These are phyloP conservation scores for Anolis sagrei DNA, from an alignment of 2,113 vertebrate species.

Conservation along the genomic window DNA sequence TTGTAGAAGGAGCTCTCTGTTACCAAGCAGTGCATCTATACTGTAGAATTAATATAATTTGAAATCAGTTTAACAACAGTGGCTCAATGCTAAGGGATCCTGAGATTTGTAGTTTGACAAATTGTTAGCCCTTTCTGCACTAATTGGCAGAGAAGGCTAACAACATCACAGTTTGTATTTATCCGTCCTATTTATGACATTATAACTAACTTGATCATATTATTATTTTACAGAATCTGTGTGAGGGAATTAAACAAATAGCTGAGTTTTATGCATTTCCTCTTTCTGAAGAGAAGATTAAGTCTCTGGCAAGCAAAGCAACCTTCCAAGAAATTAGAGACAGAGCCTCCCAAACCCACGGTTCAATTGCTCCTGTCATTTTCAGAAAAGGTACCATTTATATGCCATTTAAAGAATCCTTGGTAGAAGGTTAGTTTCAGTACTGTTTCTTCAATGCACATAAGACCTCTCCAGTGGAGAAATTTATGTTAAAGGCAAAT, in stretches of 20 bases:
- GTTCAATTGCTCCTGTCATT: constrained; percentile 65
- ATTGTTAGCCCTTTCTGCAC: too few relatives aligned
- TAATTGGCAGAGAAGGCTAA: too few relatives aligned
- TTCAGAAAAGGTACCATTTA: constrained; percentile 70
- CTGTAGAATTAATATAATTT: too few relatives aligned
- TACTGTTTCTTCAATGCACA: background rate
- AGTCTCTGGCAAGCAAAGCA: constrained; percentile 57
- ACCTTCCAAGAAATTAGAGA: constrained; percentile 74
- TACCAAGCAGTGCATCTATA: background rate
- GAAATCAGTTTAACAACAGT: too few relatives aligned
- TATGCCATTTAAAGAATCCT: background rate
- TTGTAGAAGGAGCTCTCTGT: background rate
- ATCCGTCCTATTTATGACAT: background rate
- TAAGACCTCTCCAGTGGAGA: too few relatives aligned
- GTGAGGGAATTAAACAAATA: constrained; percentile 64
- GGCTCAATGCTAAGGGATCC: too few relatives aligned
- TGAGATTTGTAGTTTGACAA: too few relatives aligned
- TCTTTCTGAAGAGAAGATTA: constrained; percentile 69
- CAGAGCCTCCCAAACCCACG: constrained; percentile 63
- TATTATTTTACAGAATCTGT: constrained; percentile 72
- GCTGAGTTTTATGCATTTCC: constrained; percentile 71
- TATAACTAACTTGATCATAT: background rate
- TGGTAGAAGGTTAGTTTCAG: background rate
- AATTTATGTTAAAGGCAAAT: too few relatives aligned
- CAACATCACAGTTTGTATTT: background rate